Conservation (phyloP, 2,113 vertebrate species). For the Mungos mungo region DNA sequence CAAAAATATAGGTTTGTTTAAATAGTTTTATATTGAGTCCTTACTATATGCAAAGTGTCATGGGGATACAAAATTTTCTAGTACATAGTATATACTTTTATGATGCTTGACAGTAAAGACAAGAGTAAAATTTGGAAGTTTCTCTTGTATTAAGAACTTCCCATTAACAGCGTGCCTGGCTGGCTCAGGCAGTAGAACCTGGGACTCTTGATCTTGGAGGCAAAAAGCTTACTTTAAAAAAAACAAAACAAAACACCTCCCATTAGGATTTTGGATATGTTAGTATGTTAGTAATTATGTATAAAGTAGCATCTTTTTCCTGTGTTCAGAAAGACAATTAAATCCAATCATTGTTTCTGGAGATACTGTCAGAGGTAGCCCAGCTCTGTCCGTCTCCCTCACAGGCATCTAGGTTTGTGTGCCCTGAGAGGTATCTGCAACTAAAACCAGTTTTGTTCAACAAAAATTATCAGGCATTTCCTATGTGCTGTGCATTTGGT, state of each 20-base stretch:
- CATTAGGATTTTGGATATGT: neutral
- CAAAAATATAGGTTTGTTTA: neutral
- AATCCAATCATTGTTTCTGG: neutral
- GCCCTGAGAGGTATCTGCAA: neutral
- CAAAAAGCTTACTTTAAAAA: neutral
- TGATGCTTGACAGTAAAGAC: neutral
- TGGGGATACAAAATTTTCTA: neutral
- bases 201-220: neutral
- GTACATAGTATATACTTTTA: neutral
- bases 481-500: neutral
- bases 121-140: neutral
- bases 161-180: neutral
- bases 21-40: neutral
- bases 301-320: neutral
- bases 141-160: neutral
- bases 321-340: conserved; percentile 9
- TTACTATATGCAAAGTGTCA: neutral
- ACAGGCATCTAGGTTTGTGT: neutral
- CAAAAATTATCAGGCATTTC: neutral
- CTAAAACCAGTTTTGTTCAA: neutral
- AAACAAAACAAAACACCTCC: neutral
- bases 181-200: neutral
- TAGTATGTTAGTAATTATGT: neutral
- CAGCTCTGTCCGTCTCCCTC: neutral
- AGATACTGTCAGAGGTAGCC: neutral